A percentile compares a stretch with the other conserved stretches of the same genome.
Evolutionary conservation across 2,797 vertebrate species (phyloP).

Genomic region (Podarcis lilfordi): DNA sequence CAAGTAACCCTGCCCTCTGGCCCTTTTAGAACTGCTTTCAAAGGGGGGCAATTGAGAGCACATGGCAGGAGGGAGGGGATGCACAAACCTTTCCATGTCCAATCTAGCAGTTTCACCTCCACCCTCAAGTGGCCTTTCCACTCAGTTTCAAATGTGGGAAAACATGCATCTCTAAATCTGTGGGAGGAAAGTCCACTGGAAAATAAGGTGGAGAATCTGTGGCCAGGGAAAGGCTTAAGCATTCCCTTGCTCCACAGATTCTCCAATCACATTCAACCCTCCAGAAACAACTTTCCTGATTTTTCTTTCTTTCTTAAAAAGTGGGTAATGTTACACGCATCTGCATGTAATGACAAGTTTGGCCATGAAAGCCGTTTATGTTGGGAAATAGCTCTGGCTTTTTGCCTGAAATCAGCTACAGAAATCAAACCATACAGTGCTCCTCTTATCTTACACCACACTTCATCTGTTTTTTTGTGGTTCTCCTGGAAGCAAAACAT

Average conservation of each 20-base stretch:
- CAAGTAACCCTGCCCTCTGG: no score
- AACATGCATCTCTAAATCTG: not conserved
- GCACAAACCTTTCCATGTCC: not conserved
- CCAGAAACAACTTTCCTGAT: not conserved
- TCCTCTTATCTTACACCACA: not conserved
- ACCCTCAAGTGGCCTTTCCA: not conserved
- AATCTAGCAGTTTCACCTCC: not conserved
- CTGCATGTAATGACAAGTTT: not conserved
- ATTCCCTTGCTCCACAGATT: not conserved
- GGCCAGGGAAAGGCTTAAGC: not conserved
- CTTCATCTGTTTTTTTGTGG: not conserved
- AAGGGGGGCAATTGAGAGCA: not conserved
- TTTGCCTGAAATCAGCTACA: not conserved
- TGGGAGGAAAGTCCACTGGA: not conserved
- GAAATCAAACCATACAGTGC: not conserved
- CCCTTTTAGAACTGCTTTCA: not conserved
- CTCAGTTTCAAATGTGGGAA: not conserved
- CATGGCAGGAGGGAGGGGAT: not conserved
- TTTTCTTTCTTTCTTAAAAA: no score
- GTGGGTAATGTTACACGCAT: not conserved
- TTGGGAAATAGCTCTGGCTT: not conserved
- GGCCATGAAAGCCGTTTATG: not conserved
- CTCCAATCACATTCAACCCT: not conserved
- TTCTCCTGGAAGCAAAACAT: not conserved
- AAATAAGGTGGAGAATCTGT: not conserved